Evolutionary conservation across 2,797 vertebrate species (phyloP).

Genomic region (Phyllotis vaccarum): DNA sequence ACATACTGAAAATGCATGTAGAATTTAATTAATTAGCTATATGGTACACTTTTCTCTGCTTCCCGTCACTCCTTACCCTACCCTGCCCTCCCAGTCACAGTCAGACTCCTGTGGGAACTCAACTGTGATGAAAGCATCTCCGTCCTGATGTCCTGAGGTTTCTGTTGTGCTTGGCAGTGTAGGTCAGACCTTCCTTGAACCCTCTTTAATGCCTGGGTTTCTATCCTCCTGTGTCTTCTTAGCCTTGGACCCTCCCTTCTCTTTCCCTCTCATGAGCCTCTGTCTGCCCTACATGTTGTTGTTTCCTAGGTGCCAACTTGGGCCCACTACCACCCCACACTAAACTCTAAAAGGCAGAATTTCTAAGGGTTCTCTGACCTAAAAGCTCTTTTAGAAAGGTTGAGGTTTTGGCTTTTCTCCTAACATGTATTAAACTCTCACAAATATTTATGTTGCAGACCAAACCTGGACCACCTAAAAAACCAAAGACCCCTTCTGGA

Average conservation of each 20-base stretch:
- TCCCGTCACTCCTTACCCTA: not conserved
- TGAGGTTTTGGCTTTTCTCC: constrained; percentile 63
- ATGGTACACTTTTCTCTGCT: not conserved
- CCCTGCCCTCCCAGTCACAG: constrained; percentile 17
- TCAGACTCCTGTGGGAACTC: not conserved
- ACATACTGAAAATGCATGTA: not conserved
- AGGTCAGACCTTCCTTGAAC: constrained; percentile 38
- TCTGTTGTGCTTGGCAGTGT: not conserved
- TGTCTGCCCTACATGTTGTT: not conserved
- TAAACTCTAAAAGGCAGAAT: not conserved
- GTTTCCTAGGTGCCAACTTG: not conserved
- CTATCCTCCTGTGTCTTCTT: not conserved
- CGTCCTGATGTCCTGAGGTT: not conserved
- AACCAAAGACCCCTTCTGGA: constrained; percentile 40
- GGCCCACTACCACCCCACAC: not conserved
- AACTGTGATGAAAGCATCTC: not conserved
- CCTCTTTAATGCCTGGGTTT: not conserved
- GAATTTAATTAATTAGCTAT: constrained; percentile 29
- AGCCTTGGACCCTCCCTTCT: not conserved
- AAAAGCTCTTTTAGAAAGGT: constrained; percentile 49
- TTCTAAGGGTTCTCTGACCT: constrained; percentile 39
- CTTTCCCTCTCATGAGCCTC: not conserved
- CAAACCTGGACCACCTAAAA: constrained; percentile 87
- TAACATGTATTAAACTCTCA: constrained; percentile 28
- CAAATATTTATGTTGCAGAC: constrained; percentile 85